Conservation (phyloP, 1,140 invertebrate species). For the Thrips palmi region DNA sequence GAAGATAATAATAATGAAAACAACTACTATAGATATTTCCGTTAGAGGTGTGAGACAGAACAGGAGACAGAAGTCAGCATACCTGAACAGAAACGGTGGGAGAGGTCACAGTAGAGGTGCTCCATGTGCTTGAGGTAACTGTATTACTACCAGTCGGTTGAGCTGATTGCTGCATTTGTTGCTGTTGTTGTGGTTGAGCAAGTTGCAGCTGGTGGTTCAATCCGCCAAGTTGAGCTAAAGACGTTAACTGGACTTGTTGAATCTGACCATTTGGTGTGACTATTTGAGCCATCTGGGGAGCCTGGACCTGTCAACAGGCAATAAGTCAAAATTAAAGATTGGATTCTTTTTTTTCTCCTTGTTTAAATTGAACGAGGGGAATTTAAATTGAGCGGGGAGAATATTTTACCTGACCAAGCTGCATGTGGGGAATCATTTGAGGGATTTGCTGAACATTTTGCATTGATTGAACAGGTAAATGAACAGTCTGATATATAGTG, state of each 20-base stretch:
- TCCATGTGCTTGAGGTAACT: slow-evolving; percentile 20
- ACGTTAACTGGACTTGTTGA: slow-evolving; percentile 64
- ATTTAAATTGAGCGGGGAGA: background rate
- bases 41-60: no score
- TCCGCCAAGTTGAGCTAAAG: slow-evolving; percentile 8
- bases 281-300: slow-evolving; percentile 61
- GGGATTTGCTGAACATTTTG: slow-evolving; percentile 25
- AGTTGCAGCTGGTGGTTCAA: slow-evolving; percentile 4
- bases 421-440: slow-evolving; percentile 51
- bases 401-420: slow-evolving; percentile 39
- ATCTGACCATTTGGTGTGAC: slow-evolving; percentile 73
- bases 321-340: slow-evolving; percentile 12
- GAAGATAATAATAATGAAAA: no score
- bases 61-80: background rate
- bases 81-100: slow-evolving; percentile 21
- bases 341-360: slow-evolving; percentile 2
- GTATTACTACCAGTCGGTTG: slow-evolving; percentile 16
- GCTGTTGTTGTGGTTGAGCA: slow-evolving; percentile 12
- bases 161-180: slow-evolving; percentile 21
- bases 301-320: slow-evolving; percentile 29
- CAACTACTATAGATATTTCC: no score
- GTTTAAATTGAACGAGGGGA: slow-evolving; percentile 10
- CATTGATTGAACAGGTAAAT: slow-evolving; percentile 62
- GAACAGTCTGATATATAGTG: slow-evolving; percentile 81
- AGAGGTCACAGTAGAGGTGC: slow-evolving; percentile 18